Evolutionary conservation across 2,113 vertebrate genomes (phyloP), one percentile per base, ranked within the genome.

Genomic region (Pagrus major): DNA sequence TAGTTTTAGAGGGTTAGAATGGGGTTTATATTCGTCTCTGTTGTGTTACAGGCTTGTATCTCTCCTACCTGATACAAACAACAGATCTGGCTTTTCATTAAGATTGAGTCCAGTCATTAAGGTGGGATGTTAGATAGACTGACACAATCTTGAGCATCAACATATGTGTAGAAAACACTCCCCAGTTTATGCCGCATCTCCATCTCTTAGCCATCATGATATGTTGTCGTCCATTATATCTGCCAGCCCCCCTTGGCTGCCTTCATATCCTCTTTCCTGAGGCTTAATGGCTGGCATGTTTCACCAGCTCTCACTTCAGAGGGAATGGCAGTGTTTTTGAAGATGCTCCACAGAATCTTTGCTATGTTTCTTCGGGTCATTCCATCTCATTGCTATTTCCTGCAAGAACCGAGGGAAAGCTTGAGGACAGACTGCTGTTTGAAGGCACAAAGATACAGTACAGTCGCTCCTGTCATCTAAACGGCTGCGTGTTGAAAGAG

Each of bases 231-330:
- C n/a, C 7, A 12, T 78, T 33, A 42, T 60, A 41, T 63, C 15
- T 69, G n/a, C 46, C 35, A 54, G 56, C 3, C 23, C 23, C 2
- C 15, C 55, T 35, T 77, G 46, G 73, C 75, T 66, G 42, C 42
- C 49, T 81, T 67, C 68, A 73, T 39, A 46, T 82, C 49, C 46
- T 80, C n/a, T 61, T 46, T 73, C 81, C 78, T 27, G 52, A 52
- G 41, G 51, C 56, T 41, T 47, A 23, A 42, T 73, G 67, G 76
- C 56, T 44, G 68, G 44, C 47, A 54, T 69, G 21, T 75, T 54
- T 35, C 23, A 41, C 47, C 23, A 56, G 65, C 42, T 71, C 39
- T 29, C 18, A 3, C 54, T 47, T 67, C 44, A 67, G 31, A 29
- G 33, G 49, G 11, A 29, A 80, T 21, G 33, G n/a, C 59, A 49